Base-by-base conservation (phyloP, 2,888 invertebrate species). In the Aleiodes alternator region DNA sequence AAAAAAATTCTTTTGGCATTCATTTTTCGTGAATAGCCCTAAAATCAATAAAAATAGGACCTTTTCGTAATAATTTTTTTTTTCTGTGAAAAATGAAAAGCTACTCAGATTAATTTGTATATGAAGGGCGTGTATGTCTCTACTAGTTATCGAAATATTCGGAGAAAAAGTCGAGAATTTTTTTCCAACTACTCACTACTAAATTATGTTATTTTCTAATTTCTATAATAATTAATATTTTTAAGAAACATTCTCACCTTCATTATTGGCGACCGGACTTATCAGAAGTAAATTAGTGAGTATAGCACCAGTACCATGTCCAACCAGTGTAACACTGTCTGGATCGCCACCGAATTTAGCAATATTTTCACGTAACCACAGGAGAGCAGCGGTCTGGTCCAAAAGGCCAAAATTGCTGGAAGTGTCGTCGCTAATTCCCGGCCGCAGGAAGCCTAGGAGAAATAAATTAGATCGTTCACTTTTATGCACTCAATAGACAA, bases 281-380 rank as follows among this genome's bases (percentile, higher is more conserved):
- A 98, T 93, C 94, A 98, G 96, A 61, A 99, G 92, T 80, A 97
- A 94, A 90, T 97, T 97, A 81, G 97, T 96, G 85, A 97, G 95
- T 3, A 97, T 96, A 0, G 98, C 98, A 0, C 99, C 99, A 12
- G 97, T 96, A 8, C 97, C 97, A 86, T 99, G 98, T 0, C 98
- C 98, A 92, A 98, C 94, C 69, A 99, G 90, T 0, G 98, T 99
- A 51, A 99, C 96, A 12, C 94, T 93, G 72, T 93, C 91, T 0
- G 95, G 94, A 90, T 99, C 96, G 0, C 98, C 99, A 38, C 97
- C 97, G 86, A 99, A 96, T 57, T 94, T 94, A 8, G 92, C 95
- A 50, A 99, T 96, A 88, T 99, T 98, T 85, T 97, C 96, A 84
- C 96, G 95, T 77, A 99, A 94, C 98, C 98, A 99, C 80, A 97